These are phyloP conservation scores for Limnodromus scolopaceus DNA, from an alignment of 2,797 vertebrate genomes.

Conservation along the genomic window DNA sequence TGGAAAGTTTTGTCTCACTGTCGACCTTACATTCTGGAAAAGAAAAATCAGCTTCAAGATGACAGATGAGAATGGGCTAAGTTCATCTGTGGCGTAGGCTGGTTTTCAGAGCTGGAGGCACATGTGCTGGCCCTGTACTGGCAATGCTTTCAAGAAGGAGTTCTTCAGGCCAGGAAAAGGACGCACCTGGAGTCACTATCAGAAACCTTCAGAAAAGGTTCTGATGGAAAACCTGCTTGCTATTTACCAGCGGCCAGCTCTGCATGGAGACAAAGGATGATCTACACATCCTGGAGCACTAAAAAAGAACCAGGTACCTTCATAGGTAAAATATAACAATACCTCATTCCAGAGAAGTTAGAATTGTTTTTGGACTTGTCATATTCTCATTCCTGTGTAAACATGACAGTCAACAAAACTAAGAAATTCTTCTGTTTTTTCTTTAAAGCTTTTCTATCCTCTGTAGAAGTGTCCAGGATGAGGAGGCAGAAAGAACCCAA, in stretches of 20 bases:
- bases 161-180: background rate
- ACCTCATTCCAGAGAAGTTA: background rate
- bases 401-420: background rate
- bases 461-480: background rate
- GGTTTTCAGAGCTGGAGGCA: background rate
- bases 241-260: background rate
- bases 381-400: background rate
- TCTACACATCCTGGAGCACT: background rate
- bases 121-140: background rate
- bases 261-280: background rate
- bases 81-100: background rate
- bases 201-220: background rate
- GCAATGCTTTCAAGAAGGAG: background rate
- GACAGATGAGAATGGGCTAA: conserved; percentile 44
- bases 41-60: conserved; percentile 59
- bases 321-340: background rate
- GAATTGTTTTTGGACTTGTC: background rate
- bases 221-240: background rate
- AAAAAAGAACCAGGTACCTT: background rate
- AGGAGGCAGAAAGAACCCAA: background rate
- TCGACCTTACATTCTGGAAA: background rate
- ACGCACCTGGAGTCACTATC: background rate
- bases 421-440: background rate
- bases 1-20: conserved; percentile 48
- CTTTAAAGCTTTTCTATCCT: background rate